Conservation (phyloP, 2,113 vertebrate species). For the Vulpes vulpes region DNA sequence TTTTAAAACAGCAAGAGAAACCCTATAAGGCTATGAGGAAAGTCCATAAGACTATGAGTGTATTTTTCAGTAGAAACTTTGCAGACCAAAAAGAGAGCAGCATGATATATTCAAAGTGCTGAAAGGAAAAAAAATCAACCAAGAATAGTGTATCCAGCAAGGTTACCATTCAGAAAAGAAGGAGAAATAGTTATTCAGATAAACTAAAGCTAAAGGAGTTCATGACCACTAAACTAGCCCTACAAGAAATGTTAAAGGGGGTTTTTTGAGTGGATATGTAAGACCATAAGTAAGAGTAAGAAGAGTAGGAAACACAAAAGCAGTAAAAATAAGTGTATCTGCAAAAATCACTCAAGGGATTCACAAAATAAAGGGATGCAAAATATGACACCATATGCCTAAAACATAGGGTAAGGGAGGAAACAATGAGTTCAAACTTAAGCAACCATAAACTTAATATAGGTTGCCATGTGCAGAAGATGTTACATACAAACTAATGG, state of each 20-base stretch:
- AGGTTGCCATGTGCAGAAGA: background rate
- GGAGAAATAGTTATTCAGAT: background rate
- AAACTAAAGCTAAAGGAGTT: background rate
- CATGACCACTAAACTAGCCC: background rate
- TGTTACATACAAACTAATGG: background rate
- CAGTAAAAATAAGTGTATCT: background rate
- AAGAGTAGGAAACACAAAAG: background rate
- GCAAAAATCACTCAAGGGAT: background rate
- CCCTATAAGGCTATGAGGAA: background rate
- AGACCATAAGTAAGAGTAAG: background rate
- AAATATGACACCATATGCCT: background rate
- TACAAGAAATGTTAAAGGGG: background rate
- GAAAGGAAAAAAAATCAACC: background rate
- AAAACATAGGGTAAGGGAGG: background rate
- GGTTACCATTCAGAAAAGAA: background rate
- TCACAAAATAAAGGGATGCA: background rate
- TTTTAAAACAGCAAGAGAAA: background rate
- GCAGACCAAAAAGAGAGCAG: background rate
- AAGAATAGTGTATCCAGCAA: background rate
- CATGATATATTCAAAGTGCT: background rate
- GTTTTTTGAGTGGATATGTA: background rate
- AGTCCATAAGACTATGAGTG: background rate
- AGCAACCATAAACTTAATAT: background rate
- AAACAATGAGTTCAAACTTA: background rate
- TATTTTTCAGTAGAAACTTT: background rate